A percentile compares a stretch with the other conserved stretches of the same genome.
Evolutionary conservation across 2,797 vertebrate genomes (phyloP).

Genomic region (Hydrophis major): DNA sequence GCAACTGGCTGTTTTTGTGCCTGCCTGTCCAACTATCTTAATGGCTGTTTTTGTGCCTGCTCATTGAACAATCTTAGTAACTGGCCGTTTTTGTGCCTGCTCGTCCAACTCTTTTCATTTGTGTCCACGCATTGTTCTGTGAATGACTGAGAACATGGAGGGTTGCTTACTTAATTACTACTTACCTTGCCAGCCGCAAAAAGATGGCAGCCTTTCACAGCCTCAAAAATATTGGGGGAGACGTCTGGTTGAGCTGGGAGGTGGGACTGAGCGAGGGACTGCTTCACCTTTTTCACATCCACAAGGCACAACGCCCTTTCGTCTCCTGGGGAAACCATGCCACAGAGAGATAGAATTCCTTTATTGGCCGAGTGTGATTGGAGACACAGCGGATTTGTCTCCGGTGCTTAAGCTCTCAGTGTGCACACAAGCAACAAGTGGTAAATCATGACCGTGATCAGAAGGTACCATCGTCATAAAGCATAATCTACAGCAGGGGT

Average conservation of each 20-base stretch:
- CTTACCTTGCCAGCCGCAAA: constrained; percentile 92
- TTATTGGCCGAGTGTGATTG: background rate
- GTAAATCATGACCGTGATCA: background rate
- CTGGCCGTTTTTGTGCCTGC: no score
- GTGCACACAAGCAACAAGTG: background rate
- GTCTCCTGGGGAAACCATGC: constrained; percentile 77
- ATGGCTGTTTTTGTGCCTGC: no score
- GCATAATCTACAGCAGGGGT: no score
- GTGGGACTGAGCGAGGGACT: constrained; percentile 93
- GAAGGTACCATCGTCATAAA: background rate
- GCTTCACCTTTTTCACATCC: constrained; percentile 96
- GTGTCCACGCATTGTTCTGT: background rate
- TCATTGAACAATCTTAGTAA: no score
- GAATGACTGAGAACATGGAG: background rate
- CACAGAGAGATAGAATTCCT: background rate
- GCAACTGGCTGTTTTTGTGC: no score
- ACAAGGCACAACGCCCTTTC: constrained; percentile 93
- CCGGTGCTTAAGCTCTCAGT: background rate
- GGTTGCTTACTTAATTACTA: no score
- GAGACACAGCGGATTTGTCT: background rate
- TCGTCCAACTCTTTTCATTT: no score
- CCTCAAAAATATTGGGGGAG: constrained; percentile 90
- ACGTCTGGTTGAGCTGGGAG: constrained; percentile 92
- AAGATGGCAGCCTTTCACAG: constrained; percentile 96
- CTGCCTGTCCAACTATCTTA: no score